phyloP scores from a whole-genome alignment of 2,113 vertebrate species.

The Echinops telfairi region DNA sequence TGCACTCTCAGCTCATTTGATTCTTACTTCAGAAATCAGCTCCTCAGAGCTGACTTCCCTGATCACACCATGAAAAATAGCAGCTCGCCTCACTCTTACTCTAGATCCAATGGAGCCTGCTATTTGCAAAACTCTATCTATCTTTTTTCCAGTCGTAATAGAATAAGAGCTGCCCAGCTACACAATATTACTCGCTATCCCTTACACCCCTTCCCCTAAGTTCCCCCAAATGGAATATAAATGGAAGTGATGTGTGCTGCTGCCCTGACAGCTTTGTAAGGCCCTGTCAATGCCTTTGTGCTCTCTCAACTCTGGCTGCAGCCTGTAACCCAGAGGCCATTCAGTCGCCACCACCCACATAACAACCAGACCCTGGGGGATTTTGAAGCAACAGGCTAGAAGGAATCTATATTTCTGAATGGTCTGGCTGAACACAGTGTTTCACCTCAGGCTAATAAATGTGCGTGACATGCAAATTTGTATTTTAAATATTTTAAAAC shows the following conservation, averaged over 20 bases:
- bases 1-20: neutral
- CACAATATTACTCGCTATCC: fast-evolving
- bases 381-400: neutral
- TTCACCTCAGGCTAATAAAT: neutral
- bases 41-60: neutral
- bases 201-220: neutral
- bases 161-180: neutral
- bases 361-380: no score
- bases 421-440: neutral
- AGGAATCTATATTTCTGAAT: neutral
- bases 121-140: neutral
- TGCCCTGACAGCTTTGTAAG: neutral
- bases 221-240: neutral
- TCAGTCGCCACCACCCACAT: neutral
- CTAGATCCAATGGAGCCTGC: fast-evolving
- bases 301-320: neutral
- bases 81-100: neutral
- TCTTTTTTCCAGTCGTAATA: neutral
- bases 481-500: no score
- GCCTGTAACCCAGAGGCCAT: neutral
- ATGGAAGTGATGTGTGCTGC: neutral
- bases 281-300: neutral
- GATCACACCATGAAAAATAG: neutral
- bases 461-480: neutral
- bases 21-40: neutral